A percentile compares a stretch with the other conserved stretches of the same genome.
Evolutionary conservation across 2,113 vertebrate genomes (phyloP).

Genomic region (Bombycilla garrulus): DNA sequence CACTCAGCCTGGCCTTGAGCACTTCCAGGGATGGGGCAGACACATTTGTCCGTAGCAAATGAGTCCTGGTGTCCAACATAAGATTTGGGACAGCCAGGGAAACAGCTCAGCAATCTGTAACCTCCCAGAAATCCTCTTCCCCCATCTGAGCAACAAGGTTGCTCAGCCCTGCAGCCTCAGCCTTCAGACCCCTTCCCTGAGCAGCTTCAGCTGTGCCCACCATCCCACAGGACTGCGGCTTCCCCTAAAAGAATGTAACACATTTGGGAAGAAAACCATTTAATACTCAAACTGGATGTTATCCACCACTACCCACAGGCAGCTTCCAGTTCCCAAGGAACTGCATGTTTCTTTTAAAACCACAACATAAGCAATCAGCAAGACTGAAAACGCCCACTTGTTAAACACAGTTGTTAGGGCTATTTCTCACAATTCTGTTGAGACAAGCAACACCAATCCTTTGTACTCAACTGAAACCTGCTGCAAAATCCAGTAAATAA

Average conservation of each 20-base stretch:
- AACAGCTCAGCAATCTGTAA: neutral
- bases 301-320: neutral
- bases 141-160: neutral
- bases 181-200: neutral
- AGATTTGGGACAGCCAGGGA: neutral
- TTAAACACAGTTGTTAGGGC: neutral
- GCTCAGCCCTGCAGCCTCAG: neutral
- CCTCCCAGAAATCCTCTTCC: neutral
- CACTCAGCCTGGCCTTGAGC: neutral
- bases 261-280: neutral
- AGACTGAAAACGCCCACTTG: neutral
- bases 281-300: neutral
- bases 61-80: neutral
- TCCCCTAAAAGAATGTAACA: fast-evolving
- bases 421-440: neutral
- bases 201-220: neutral
- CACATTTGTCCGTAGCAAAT: neutral
- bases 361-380: neutral
- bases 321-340: neutral
- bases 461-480: neutral
- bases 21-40: neutral
- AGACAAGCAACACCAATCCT: neutral
- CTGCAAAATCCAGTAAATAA: neutral
- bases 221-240: neutral
- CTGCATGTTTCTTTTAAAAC: neutral